Evolutionary conservation across 2,113 vertebrate genomes (phyloP).

Genomic region (Xyliphius kryptos): DNA sequence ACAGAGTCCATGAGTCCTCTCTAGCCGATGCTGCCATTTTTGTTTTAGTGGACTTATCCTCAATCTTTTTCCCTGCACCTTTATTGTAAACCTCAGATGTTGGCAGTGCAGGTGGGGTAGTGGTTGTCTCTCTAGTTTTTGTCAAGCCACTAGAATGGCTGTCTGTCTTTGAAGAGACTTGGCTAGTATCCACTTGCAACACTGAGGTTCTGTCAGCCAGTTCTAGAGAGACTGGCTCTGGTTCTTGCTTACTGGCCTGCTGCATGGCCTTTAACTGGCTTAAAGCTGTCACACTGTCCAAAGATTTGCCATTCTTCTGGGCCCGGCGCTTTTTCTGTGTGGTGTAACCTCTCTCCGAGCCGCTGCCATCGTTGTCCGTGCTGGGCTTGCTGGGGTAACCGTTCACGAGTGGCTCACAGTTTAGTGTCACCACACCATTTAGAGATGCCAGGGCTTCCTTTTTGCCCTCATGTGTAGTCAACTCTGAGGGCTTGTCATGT

Average conservation of each 20-base stretch:
- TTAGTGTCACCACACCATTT: constrained; percentile 77
- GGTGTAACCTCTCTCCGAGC: constrained; percentile 90
- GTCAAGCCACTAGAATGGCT: constrained; percentile 46
- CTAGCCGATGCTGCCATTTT: constrained; percentile 78
- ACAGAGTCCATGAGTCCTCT: constrained; percentile 97
- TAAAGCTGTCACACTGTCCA: constrained; percentile 72
- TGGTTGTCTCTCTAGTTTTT: constrained; percentile 44
- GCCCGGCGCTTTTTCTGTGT: constrained; percentile 88
- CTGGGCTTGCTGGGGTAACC: constrained; percentile 78
- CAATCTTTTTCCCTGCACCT: constrained; percentile 80
- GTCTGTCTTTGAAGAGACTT: constrained; percentile 75
- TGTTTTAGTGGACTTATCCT: constrained; percentile 83
- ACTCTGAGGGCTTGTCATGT: constrained; percentile 77
- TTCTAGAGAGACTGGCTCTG: constrained; percentile 69
- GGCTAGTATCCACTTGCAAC: constrained; percentile 65
- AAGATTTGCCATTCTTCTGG: constrained; percentile 79
- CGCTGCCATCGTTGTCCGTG: constrained; percentile 86
- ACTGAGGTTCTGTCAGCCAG: constrained; percentile 69
- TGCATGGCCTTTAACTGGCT: constrained; percentile 80
- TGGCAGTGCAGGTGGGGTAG: constrained; percentile 59
- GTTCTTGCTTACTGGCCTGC: constrained; percentile 74
- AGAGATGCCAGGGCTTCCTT: constrained; percentile 73
- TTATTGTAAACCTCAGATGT: constrained; percentile 71
- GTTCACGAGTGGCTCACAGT: constrained; percentile 79
- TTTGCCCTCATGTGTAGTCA: constrained; percentile 71